These are phyloP conservation scores for Brachionus plicatilis DNA, from an alignment of 1,140 invertebrate species.

Conservation along the genomic window DNA sequence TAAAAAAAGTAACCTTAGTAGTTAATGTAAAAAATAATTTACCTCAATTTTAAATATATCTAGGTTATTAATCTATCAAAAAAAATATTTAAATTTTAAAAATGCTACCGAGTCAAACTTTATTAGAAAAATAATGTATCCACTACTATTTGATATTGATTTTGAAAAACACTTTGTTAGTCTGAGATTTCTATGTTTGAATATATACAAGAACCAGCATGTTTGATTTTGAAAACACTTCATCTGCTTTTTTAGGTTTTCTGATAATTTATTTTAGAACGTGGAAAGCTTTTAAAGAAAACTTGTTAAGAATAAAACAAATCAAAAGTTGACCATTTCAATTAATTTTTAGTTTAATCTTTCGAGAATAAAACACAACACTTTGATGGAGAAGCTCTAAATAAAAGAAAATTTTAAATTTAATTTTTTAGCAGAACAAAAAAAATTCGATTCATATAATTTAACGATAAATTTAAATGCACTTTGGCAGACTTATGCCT, in stretches of 20 bases:
- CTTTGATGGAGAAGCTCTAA: not conserved
- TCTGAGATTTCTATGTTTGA: not conserved
- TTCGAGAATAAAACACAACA: not conserved
- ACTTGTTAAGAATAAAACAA: not conserved
- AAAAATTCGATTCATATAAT: too few species aligned
- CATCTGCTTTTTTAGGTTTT: not conserved
- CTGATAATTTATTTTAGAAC: not conserved
- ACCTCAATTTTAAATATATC: not conserved
- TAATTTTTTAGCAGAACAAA: not conserved
- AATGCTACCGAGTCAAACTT: not conserved
- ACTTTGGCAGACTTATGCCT: too few species aligned
- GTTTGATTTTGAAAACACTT: not conserved
- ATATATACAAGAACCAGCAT: not conserved
- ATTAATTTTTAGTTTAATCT: not conserved
- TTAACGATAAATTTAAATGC: too few species aligned
- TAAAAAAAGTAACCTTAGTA: not conserved
- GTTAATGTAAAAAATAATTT: not conserved
- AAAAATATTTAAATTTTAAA: not conserved
- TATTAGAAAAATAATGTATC: not conserved
- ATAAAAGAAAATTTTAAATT: not conserved
- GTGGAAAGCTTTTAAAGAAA: not conserved
- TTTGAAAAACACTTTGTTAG: not conserved
- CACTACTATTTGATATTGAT: not conserved
- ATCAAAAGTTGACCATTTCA: conserved; percentile 1
- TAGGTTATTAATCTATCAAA: not conserved